These are phyloP conservation scores for Gonocerus acuteangulatus DNA, from an alignment of 2,888 invertebrate genomes.

Conservation along the genomic window DNA sequence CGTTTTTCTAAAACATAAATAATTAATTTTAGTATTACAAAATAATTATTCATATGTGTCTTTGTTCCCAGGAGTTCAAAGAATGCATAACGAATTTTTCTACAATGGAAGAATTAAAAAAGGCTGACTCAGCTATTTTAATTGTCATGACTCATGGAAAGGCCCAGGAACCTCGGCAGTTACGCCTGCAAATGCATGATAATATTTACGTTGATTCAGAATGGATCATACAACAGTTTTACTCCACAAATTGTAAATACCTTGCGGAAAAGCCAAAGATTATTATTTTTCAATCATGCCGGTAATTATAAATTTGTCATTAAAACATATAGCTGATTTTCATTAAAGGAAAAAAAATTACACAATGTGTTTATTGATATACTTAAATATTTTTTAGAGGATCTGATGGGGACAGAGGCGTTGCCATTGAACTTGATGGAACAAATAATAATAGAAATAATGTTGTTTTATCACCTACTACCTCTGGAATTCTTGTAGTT, in stretches of 20 bases:
- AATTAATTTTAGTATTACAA: no score
- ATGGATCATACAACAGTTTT: neutral
- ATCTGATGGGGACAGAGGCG: no score
- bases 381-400: no score
- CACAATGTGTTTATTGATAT: no score
- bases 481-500: no score
- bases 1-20: no score
- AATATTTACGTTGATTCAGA: neutral
- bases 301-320: conserved; percentile 3
- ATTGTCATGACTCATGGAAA: conserved; percentile 15
- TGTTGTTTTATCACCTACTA: no score
- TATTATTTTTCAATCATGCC: conserved; percentile 8
- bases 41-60: no score
- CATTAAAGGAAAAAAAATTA: no score
- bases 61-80: neutral
- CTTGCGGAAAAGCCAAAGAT: neutral
- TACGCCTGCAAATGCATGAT: neutral
- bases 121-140: conserved; percentile 5
- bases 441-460: no score
- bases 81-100: neutral
- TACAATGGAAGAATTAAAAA: neutral
- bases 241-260: neutral
- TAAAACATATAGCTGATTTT: no score
- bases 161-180: neutral
- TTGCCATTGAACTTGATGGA: no score